Base-by-base conservation (phyloP, 2,888 invertebrate genomes). In the Melanostoma mellinum region DNA sequence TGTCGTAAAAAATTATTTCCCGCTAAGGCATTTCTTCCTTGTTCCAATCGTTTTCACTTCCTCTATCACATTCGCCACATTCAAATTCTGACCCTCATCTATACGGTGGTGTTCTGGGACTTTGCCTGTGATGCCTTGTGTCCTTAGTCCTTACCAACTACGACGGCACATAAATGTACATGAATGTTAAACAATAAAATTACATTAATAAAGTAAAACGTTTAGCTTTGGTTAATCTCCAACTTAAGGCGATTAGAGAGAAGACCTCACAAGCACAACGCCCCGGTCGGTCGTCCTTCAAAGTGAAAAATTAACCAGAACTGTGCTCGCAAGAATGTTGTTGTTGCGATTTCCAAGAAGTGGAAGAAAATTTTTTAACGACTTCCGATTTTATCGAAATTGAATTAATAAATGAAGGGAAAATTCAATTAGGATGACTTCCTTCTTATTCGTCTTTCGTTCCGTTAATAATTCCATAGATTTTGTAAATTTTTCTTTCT, bases 321-420 rank as follows among this genome's bases (percentile, higher is more conserved):
- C 40, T 4, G 33, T 5, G 42, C 6, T 53, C 20, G 55, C 55
- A 20, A 20, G 20, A 20, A 20, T 10, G 30, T 9, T 36, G 10
- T 35, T 50, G 61, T 53, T 60, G 58, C 33, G 55, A 20, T 20
- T 20, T 20, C 0, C 20, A 20, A 61, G 52, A 58, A 58, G 55
- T 52, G 1, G 42, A 50, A 56, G 67, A 67, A 81, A 63, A 42
- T 69, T 73, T 82, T 82, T 78, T 82, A 78, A 73, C 68, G 82
- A 82, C 73, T 82, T 82, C 78, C 78, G 58, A 78, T 82, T 77
- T 73, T 68, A 82, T 82, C 53, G 69, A 78, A 82, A 82, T 78
- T 73, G 73, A 68, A 82, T 82, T 82, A 82, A 82, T 82, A 78
- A 78, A 73, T 82, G 82, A 74, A 65, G 61, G 58, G 55, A 77